phyloP scores from a whole-genome alignment of 1,140 invertebrate species.

The Atta texana region DNA sequence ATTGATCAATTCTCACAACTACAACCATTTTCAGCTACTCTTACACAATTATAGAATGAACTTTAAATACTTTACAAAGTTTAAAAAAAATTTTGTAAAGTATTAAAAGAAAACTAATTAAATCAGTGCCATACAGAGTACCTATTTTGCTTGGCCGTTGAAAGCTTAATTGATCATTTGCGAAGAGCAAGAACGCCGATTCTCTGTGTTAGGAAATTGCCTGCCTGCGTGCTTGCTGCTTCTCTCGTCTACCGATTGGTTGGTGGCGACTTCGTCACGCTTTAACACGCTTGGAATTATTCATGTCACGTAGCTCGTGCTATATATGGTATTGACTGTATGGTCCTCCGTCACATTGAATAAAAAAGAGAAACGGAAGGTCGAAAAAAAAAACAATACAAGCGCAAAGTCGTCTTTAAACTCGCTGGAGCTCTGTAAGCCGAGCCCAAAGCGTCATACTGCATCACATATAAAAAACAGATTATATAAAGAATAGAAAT shows the following conservation, averaged over 20 bases:
- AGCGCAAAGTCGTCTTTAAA: slow-evolving; percentile 34
- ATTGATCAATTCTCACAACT: too few relatives aligned
- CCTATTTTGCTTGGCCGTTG: background rate
- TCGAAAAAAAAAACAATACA: slow-evolving; percentile 34
- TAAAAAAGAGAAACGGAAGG: slow-evolving; percentile 27
- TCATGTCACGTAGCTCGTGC: slow-evolving; percentile 81
- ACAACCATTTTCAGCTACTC: too few relatives aligned
- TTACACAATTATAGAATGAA: too few relatives aligned
- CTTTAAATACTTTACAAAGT: too few relatives aligned
- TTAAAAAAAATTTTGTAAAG: background rate
- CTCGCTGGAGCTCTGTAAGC: background rate
- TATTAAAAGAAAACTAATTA: background rate
- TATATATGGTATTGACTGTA: slow-evolving; percentile 76
- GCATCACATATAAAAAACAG: too few relatives aligned
- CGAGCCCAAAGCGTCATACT: background rate
- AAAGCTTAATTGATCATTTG: slow-evolving; percentile 38
- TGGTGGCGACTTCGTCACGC: slow-evolving; percentile 44
- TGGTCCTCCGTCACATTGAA: slow-evolving; percentile 25
- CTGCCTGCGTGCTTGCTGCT: slow-evolving; percentile 20
- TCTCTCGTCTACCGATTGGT: slow-evolving; percentile 2
- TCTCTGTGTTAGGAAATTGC: slow-evolving; percentile 37
- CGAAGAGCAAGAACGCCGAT: background rate
- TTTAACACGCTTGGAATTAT: slow-evolving; percentile 78
- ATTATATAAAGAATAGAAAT: too few relatives aligned
- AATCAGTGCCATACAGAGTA: background rate